Base-by-base conservation (phyloP, 2,888 invertebrate genomes). In the Epinotia ramella region DNA sequence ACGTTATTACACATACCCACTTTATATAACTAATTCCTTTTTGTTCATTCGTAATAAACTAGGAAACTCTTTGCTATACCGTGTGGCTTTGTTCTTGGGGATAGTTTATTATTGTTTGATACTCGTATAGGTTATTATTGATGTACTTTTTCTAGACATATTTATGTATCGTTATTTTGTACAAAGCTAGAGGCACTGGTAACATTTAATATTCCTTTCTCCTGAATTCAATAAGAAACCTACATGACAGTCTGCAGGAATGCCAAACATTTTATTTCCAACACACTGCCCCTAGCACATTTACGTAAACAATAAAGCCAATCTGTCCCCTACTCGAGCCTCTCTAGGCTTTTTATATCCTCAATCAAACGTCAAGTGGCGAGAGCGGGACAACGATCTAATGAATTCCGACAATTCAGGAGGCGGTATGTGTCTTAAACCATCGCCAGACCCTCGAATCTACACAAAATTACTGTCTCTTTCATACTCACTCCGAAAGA, bases 281-380 rank as follows among this genome's bases (percentile, higher is more conserved):
- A 65, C 60, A 65, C 69, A 69, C 76, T 76, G 73, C 68, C 72
- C 68, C 66, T 53, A 74, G 78, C 86, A 81, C 84, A 82, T 82
- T 78, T 79, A 77, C 79, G 75, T 77, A 86, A 86, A 89, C 88
- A 88, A 90, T 90, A 82, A 84, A 77, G 86, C 84, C 90, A 90
- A 92, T 91, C 88, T 86, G 84, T 80, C 82, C 82, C 81, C 79
- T 79, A 81, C 82, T 85, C 79, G 84, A 88, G 90, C 88, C 91
- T 92, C 88, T 88, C 83, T 85, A 82, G 86, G 88, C 89, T 90
- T 91, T 93, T 93, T 91, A 92, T 92, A 90, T 90, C 92, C 91
- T 87, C 93, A 92, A 93, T 94, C 92, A 91, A 91, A 92, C 86
- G 91, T 89, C 89, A 85, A 91, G 90, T 88, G 89, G 86, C 87